Base-by-base conservation (phyloP, 2,113 vertebrate genomes). In the Porphyrio hochstetteri region DNA sequence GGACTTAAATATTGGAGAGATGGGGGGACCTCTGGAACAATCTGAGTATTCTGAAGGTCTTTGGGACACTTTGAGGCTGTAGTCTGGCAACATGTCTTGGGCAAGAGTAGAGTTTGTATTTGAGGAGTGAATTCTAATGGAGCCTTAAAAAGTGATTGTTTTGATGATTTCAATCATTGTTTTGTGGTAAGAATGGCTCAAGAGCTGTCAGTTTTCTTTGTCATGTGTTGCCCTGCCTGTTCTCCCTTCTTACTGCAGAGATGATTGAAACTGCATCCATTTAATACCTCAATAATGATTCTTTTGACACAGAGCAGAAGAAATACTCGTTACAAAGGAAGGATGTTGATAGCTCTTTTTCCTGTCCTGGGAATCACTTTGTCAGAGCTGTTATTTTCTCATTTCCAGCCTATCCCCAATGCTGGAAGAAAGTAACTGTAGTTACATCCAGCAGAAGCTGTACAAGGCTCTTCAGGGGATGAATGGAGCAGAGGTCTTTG, bases 391-490 rank as follows among this genome's bases (percentile, higher is more conserved):
- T 70, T 94, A 8, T 53, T 95, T 80, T 89, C 36, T 96, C n/a
- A 28, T 94, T 94, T 87, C 27, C 77, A 97, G 97, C 36, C 35
- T 97, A 13, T 86, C 77, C 16, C 76, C 23, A 65, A 65, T 82
- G 57, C 11, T 79, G 20, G 71, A 93, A 88, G 83, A 92, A 17
- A 35, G 20, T 35, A 82, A 88, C 16, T 98, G 98, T 75, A 92
- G 83, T 53, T 69, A 82, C 21, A 46, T 97, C 40, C 97, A 96
- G 77, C 69, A 91, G 27, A 81, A 97, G 68, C 81, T 98, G 7
- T 97, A 97, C 59, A 27, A 88, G 53, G 86, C 90, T 76, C 94
- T 98, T 64, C 93, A 97, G 13, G 98, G 98, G 29, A 57, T 35
- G 36, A 78, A 44, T 23, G 78, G 55, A 79, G 88, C 88, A 40